These are phyloP conservation scores for Temnothorax longispinosus DNA, from an alignment of 1,140 invertebrate genomes.

Conservation along the genomic window DNA sequence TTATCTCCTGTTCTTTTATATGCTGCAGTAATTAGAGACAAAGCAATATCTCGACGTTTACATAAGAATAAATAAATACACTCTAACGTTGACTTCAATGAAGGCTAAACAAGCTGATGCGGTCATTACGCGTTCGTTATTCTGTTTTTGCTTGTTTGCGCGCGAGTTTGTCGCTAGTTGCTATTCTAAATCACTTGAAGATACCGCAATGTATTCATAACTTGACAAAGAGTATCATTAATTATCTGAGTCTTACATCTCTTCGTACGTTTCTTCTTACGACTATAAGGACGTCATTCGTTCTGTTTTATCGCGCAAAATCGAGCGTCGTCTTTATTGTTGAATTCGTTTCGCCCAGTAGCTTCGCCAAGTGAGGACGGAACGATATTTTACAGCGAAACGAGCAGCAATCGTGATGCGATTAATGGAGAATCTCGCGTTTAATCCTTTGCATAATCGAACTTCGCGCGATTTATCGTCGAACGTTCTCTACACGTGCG, in stretches of 20 bases:
- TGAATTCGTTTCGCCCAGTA: neutral
- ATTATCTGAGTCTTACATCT: neutral
- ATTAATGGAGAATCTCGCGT: neutral
- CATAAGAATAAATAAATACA: slow-evolving; percentile 16
- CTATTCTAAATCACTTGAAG: neutral
- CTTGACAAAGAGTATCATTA: slow-evolving; percentile 11
- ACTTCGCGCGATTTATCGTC: neutral
- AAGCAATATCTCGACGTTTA: neutral
- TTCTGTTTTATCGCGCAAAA: neutral
- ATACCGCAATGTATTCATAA: neutral
- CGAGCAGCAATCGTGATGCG: neutral
- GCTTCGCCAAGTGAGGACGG: neutral
- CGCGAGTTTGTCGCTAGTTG: neutral
- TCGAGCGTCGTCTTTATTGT: neutral
- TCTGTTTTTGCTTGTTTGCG: neutral
- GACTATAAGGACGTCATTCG: neutral
- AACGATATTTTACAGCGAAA: neutral
- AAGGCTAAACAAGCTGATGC: neutral
- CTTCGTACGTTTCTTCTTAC: neutral
- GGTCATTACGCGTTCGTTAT: neutral
- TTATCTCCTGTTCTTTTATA: neutral
- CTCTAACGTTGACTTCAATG: neutral
- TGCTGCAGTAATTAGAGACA: neutral
- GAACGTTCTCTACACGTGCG: neutral
- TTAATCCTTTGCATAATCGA: neutral